These are phyloP conservation scores for Megaceryle torquata DNA, from an alignment of 2,113 vertebrate species.

Conservation along the genomic window DNA sequence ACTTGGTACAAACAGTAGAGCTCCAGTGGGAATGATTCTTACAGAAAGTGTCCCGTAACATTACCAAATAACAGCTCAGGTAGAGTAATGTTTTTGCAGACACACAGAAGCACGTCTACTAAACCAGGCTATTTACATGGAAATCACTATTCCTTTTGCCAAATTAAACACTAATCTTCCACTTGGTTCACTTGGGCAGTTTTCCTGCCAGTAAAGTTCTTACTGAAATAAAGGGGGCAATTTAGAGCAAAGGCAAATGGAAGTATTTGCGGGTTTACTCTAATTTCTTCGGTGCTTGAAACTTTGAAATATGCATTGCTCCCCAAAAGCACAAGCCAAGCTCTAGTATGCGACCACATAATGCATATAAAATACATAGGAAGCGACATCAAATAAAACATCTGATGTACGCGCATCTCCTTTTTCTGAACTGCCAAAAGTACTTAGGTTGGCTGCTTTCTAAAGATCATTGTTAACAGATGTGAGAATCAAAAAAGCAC, in stretches of 20 bases:
- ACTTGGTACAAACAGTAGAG: not conserved
- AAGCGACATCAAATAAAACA: not conserved
- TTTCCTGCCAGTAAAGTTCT: not conserved
- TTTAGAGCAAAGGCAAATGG: not conserved
- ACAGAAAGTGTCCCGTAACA: not conserved
- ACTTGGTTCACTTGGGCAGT: not conserved
- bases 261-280: not conserved
- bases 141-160: not conserved
- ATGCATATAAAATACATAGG: not conserved
- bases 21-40: not conserved
- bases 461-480: not conserved
- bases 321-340: not conserved
- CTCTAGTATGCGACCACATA: not conserved
- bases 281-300: not conserved
- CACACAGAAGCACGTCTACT: not conserved
- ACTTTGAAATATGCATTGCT: not conserved
- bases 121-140: not conserved
- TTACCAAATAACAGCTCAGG: not conserved
- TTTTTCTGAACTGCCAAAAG: not conserved
- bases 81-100: not conserved
- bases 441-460: not conserved
- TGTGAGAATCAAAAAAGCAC: not conserved
- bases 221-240: not conserved
- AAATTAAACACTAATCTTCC: not conserved
- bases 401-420: not conserved